A percentile compares a stretch with the other conserved stretches of the same genome.
Evolutionary conservation across 2,888 invertebrate species (phyloP).

Genomic region (Drosophila neonasuta): DNA sequence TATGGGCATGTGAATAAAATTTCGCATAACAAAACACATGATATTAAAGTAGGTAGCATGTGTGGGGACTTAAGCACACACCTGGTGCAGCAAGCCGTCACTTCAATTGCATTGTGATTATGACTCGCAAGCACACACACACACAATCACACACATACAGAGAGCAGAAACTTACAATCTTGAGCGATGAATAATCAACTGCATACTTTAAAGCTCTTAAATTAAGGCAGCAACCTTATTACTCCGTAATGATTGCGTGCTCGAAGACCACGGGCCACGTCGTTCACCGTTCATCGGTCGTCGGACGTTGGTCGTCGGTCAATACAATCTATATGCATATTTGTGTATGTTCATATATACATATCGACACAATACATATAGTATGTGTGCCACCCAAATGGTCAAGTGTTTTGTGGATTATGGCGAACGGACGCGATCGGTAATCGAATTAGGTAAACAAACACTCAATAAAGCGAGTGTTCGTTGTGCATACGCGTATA

Average conservation of each 20-base stretch:
- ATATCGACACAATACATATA: slow-evolving; percentile 11
- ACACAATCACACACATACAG: slow-evolving; percentile 2
- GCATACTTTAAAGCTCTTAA: slow-evolving; percentile 46
- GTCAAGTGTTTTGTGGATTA: slow-evolving; percentile 76
- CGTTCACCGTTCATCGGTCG: not conserved
- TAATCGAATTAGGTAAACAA: slow-evolving; percentile 78
- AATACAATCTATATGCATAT: slow-evolving; percentile 1
- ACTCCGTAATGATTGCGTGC: slow-evolving; percentile 51
- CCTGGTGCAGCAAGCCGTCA: slow-evolving; percentile 14
- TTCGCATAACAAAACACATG: not conserved
- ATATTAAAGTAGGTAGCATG: slow-evolving; percentile 12
- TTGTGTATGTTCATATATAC: slow-evolving; percentile 26
- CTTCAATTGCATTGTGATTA: slow-evolving; percentile 9
- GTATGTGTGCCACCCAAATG: slow-evolving; percentile 74
- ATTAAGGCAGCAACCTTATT: slow-evolving; percentile 63
- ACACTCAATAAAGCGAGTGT: slow-evolving; percentile 75
- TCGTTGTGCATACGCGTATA: slow-evolving; percentile 66
- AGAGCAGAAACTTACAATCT: slow-evolving; percentile 16
- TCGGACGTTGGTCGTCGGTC: slow-evolving; percentile 1
- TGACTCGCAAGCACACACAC: slow-evolving; percentile 2
- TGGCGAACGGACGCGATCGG: slow-evolving; percentile 76
- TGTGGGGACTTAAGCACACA: slow-evolving; percentile 10
- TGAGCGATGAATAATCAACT: slow-evolving; percentile 25
- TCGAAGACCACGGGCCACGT: slow-evolving; percentile 15
- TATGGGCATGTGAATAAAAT: not conserved